Evolutionary conservation across 2,888 invertebrate species (phyloP).

Genomic region (Stenichneumon culpator): DNA sequence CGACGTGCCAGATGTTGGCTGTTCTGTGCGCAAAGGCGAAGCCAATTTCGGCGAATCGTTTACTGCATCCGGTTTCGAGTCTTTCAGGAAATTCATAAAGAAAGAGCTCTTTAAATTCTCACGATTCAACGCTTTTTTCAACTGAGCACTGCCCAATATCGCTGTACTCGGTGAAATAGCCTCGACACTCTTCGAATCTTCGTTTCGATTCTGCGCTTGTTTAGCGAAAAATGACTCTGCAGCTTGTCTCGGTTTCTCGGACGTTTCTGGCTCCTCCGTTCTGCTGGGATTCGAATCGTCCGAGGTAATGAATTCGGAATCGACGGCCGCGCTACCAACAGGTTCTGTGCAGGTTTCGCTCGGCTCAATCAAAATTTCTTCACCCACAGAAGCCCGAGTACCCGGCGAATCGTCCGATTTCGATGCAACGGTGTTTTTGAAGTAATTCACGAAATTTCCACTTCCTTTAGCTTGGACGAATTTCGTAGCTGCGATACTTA

Average conservation of each 20-base stretch:
- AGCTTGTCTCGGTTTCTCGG: not conserved
- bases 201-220: constrained; percentile 12
- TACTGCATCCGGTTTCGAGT: constrained; percentile 59
- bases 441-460: constrained; percentile 80
- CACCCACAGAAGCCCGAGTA: constrained; percentile 1
- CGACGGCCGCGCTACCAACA: not conserved
- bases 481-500: constrained; percentile 87
- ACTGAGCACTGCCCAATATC: constrained; percentile 53
- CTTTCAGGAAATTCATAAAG: constrained; percentile 80
- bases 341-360: not conserved
- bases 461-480: constrained; percentile 79
- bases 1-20: not conserved
- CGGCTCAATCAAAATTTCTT: not conserved
- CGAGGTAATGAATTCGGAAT: not conserved
- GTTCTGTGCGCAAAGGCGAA: not conserved
- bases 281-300: not conserved
- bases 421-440: constrained; percentile 74
- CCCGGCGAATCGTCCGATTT: constrained; percentile 69
- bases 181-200: constrained; percentile 8
- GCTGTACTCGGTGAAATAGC: constrained; percentile 58
- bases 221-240: constrained; percentile 43
- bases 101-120: constrained; percentile 81
- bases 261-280: not conserved
- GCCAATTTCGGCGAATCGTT: constrained; percentile 12
- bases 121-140: constrained; percentile 66